phyloP scores from a whole-genome alignment of 2,113 vertebrate genomes.

The Percopsis transmontana region DNA sequence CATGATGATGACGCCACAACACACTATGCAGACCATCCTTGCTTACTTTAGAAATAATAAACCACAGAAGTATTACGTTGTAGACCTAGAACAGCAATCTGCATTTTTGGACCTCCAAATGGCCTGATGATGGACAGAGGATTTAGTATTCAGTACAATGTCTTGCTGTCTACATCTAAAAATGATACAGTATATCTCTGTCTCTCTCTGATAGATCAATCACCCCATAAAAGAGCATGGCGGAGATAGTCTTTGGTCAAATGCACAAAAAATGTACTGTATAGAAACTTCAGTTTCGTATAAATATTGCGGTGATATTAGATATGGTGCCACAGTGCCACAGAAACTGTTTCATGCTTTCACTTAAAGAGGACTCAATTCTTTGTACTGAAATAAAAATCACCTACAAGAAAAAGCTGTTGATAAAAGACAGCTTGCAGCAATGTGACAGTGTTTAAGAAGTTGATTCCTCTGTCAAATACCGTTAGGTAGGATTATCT shows the following conservation, averaged over 20 bases:
- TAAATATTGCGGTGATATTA: constrained; percentile 16
- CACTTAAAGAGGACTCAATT: not conserved
- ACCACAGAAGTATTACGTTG: too few relatives aligned
- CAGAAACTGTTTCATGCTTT: constrained; percentile 5
- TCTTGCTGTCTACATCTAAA: not conserved
- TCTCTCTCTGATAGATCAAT: constrained; percentile 2
- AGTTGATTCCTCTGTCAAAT: constrained; percentile 30
- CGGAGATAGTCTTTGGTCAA: constrained; percentile 25
- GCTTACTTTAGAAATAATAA: constrained; percentile 3
- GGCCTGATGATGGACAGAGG: not conserved
- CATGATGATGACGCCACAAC: constrained; percentile 37
- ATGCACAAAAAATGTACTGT: not conserved
- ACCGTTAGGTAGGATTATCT: constrained; percentile 3
- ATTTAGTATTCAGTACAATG: not conserved
- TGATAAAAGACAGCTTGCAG: constrained; percentile 31
- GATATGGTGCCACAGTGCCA: not conserved
- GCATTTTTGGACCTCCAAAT: not conserved
- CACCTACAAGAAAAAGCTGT: constrained; percentile 25
- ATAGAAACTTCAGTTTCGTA: not conserved
- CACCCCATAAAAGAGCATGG: constrained; percentile 11
- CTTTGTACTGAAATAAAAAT: constrained; percentile 9
- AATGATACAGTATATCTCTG: not conserved
- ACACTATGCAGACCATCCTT: constrained; percentile 10
- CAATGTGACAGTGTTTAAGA: constrained; percentile 40
- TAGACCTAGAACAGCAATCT: not conserved